phyloP scores from a whole-genome alignment of 2,113 vertebrate species.

The Turdus rufiventris region DNA sequence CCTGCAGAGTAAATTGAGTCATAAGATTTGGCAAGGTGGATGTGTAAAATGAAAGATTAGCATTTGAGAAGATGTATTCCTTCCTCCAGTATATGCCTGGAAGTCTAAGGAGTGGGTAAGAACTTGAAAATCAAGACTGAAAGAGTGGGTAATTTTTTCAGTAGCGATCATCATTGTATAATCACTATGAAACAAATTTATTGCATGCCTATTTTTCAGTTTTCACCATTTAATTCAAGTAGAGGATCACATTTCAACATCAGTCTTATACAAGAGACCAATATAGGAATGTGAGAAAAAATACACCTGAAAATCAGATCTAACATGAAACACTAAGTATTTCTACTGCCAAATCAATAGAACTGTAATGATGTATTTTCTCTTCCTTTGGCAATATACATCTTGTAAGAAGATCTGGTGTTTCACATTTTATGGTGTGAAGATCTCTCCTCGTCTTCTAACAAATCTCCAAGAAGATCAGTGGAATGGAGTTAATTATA shows the following conservation, averaged over 20 bases:
- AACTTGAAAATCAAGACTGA: not conserved
- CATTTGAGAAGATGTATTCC: not conserved
- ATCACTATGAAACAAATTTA: not conserved
- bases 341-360: not conserved
- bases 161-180: not conserved
- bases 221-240: not conserved
- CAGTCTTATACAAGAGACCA: not conserved
- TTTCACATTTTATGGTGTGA: not conserved
- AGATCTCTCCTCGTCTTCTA: not conserved
- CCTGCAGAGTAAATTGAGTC: slow-evolving; percentile 6
- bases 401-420: not conserved
- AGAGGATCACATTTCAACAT: not conserved
- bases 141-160: not conserved
- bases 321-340: not conserved
- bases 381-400: not conserved
- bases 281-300: not conserved
- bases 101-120: not conserved
- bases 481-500: not conserved
- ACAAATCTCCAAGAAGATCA: not conserved
- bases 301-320: not conserved
- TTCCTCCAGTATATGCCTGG: not conserved
- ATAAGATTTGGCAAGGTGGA: not conserved
- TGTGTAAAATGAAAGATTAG: not conserved
- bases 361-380: not conserved
- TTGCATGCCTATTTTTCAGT: not conserved